A percentile compares a stretch with the other conserved stretches of the same genome.
These are phyloP conservation scores for Malurus melanocephalus DNA, from an alignment of 2,113 vertebrate genomes.

Conservation along the genomic window DNA sequence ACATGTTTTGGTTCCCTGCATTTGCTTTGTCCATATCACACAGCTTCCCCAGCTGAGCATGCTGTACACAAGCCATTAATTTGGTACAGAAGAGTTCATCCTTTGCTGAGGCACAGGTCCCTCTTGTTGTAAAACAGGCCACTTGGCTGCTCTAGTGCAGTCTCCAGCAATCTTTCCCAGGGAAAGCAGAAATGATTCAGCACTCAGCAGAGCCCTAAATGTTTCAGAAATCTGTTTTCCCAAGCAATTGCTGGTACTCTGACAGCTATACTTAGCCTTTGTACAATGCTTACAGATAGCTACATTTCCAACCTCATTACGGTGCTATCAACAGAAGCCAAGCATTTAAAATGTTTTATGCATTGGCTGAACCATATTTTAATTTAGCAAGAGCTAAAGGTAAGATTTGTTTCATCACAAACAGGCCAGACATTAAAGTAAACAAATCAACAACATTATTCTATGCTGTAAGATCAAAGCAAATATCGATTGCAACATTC, in stretches of 20 bases:
- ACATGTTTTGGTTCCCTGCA: background rate
- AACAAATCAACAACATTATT: conserved; percentile 36
- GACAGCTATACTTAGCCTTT: conserved; percentile 5
- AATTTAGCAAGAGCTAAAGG: conserved; percentile 13
- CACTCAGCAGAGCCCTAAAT: conserved; percentile 3
- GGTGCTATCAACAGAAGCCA: conserved; percentile 12
- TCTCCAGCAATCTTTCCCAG: background rate
- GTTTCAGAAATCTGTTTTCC: conserved; percentile 32
- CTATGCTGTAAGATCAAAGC: background rate
- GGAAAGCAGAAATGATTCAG: background rate
- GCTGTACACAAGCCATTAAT: background rate
- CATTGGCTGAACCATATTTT: conserved; percentile 12
- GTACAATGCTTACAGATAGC: conserved; percentile 16
- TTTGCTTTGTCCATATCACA: background rate
- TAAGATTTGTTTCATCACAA: conserved; percentile 44
- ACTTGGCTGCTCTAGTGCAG: background rate
- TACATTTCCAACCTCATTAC: conserved; percentile 37
- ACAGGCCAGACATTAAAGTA: conserved; percentile 38
- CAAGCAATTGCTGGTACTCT: conserved; percentile 1
- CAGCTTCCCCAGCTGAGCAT: background rate
- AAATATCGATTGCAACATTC: background rate
- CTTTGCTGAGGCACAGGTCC: background rate
- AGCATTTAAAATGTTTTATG: conserved; percentile 42
- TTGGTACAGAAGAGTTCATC: background rate
- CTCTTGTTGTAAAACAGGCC: background rate